These are phyloP conservation scores for Brachypteracias leptosomus DNA, from an alignment of 2,113 vertebrate species.

Conservation along the genomic window DNA sequence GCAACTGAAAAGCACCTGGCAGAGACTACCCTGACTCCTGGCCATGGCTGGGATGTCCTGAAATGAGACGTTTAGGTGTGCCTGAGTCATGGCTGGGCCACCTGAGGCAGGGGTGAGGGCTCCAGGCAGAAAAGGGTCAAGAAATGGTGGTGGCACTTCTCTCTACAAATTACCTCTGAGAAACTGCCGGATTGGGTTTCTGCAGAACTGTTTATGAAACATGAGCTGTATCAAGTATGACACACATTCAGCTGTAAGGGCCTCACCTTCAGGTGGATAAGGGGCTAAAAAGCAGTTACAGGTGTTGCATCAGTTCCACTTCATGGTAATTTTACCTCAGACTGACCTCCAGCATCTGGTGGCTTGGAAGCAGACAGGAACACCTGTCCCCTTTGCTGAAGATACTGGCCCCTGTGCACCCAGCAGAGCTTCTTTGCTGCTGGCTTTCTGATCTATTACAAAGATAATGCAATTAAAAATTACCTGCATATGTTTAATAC, in stretches of 20 bases:
- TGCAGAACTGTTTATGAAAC: neutral
- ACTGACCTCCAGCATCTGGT: neutral
- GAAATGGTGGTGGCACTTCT: neutral
- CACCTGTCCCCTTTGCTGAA: neutral
- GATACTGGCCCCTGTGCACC: neutral
- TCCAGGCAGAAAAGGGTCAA: neutral
- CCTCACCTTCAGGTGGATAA: neutral
- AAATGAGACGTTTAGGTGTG: neutral
- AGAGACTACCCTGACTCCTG: neutral
- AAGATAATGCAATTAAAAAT: neutral
- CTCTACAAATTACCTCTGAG: neutral
- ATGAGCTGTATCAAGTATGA: neutral
- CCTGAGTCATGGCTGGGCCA: neutral
- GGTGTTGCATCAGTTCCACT: neutral
- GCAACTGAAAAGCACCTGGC: neutral
- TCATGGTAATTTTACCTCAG: neutral
- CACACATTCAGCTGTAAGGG: neutral
- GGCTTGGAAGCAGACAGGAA: neutral
- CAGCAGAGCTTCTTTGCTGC: neutral
- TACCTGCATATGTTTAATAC: fast-evolving
- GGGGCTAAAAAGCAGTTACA: neutral
- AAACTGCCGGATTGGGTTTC: neutral
- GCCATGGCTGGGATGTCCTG: neutral
- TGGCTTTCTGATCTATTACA: neutral
- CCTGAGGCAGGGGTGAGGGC: neutral